A percentile compares a stretch with the other conserved stretches of the same genome.
These are phyloP conservation scores for Callopanchax toddi DNA, from an alignment of 2,113 vertebrate species.

Conservation along the genomic window DNA sequence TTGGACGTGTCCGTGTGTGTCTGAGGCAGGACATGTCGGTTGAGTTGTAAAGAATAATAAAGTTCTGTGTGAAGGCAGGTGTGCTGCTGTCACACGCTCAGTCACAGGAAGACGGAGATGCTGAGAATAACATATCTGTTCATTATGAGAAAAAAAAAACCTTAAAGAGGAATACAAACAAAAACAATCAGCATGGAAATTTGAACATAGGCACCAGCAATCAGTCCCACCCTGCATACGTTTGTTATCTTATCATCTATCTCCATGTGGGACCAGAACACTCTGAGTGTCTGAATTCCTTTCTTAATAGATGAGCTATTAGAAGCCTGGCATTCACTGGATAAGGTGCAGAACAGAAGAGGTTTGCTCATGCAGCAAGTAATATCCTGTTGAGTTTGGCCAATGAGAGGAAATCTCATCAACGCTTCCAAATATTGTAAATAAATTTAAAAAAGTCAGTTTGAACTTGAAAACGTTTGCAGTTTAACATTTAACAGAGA, in stretches of 20 bases:
- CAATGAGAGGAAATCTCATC: not conserved
- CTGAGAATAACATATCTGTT: too few relatives aligned
- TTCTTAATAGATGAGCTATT: constrained; percentile 40
- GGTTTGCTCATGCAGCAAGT: constrained; percentile 3
- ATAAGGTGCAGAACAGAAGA: constrained; percentile 11
- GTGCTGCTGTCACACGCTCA: constrained; percentile 8
- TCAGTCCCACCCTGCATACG: too few relatives aligned
- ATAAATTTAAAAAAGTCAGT: not conserved
- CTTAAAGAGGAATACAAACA: too few relatives aligned
- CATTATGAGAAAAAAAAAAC: too few relatives aligned
- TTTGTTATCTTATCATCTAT: constrained; percentile 32
- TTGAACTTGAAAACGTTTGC: constrained; percentile 3
- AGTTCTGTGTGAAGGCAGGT: constrained; percentile 35
- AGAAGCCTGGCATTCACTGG: not conserved
- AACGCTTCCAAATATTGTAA: constrained; percentile 6
- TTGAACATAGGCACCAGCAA: too few relatives aligned
- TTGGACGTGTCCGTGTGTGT: not conserved
- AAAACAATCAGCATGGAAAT: too few relatives aligned
- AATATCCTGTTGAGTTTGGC: not conserved
- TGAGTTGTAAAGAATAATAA: constrained; percentile 52
- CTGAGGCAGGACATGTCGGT: constrained; percentile 30
- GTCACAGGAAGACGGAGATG: not conserved
- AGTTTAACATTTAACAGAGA: not conserved
- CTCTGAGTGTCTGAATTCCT: not conserved
- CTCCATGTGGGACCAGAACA: constrained; percentile 7